Base-by-base conservation (phyloP, 2,797 vertebrate species). In the Eupleurogrammus muticus region DNA sequence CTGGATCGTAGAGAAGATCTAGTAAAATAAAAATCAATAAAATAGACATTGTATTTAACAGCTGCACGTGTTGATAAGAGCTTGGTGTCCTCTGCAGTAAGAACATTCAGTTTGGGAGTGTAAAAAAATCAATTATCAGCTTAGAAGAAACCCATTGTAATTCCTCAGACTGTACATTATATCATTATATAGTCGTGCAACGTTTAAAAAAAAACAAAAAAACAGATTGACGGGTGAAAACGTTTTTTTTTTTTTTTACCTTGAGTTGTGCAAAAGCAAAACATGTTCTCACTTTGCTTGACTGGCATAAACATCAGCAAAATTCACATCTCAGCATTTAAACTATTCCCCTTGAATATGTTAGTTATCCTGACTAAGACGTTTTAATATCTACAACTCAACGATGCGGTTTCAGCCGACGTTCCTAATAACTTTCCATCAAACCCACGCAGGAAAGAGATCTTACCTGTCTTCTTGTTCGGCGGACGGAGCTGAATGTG, bases 381-480 rank as follows among this genome's bases (percentile, higher is more conserved):
- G 49, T 23, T 9, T 21, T 8, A 24, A 24, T 23, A 51, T 17
- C 10, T 21, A 23, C 16, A 13, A 28, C 13, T 6, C 1, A 1
- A 28, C 12, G n/a, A n/a, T n/a, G n/a, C n/a, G n/a, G 1, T 7
- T 47, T 47, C 20, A 8, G 21, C 44, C 16, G 1, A 42, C 40
- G 16, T 42, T 42, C 16, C 40, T 14, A 0, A 5, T 34, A 19
- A 5, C 46, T 61, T 73, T 56, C 48, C 49, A n/a, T 42, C 10
- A 53, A 66, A 61, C 13, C 10, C 17, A 46, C 52, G 0, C 14
- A 56, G 46, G 12, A 51, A 28, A 32, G 40, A 64, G 47, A 3
- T 51, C 87, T 79, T 90, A 91, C 92, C 90, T 89, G 83, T 20
- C 1, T 59, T 47, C 57, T 65, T 2, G 70, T 70, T 40, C 53